Conservation (phyloP, 2,888 invertebrate species). For the Cryptus armator region DNA sequence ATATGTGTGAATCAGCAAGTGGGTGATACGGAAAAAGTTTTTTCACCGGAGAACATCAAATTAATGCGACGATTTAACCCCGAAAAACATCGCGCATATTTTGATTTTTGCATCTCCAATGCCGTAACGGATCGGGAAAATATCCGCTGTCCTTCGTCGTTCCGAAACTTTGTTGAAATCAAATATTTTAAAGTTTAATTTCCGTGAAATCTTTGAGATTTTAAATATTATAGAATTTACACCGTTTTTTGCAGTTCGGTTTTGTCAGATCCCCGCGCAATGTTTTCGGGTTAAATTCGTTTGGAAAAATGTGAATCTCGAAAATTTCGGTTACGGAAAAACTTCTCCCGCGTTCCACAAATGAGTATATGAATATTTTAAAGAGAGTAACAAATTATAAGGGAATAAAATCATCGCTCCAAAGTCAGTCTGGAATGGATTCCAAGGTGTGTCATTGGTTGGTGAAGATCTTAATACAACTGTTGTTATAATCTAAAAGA, state of each 20-base stretch:
- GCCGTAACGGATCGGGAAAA: too few species aligned
- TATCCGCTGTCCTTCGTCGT: too few species aligned
- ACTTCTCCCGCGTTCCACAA: neutral
- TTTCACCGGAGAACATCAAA: neutral
- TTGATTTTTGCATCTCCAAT: too few species aligned
- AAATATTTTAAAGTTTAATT: too few species aligned
- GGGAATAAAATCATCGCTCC: conserved; percentile 39
- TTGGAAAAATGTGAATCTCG: conserved; percentile 26
- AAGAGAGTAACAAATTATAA: conserved; percentile 19
- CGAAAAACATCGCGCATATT: neutral
- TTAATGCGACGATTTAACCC: conserved; percentile 14
- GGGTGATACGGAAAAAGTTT: neutral
- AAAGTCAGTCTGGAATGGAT: conserved; percentile 57
- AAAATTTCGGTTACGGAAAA: conserved; percentile 11
- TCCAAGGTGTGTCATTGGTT: conserved; percentile 41
- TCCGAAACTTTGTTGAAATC: too few species aligned
- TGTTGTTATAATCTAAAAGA: conserved; percentile 26
- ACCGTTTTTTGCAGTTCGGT: too few species aligned
- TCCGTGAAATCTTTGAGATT: neutral
- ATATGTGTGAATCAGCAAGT: conserved; percentile 30
- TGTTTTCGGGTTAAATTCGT: neutral
- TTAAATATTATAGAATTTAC: too few species aligned
- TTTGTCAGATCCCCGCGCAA: too few species aligned
- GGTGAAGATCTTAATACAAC: conserved; percentile 27
- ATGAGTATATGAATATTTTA: conserved; percentile 17